These are phyloP conservation scores for Thalassoma bifasciatum DNA, from an alignment of 2,113 vertebrate species.

Conservation along the genomic window DNA sequence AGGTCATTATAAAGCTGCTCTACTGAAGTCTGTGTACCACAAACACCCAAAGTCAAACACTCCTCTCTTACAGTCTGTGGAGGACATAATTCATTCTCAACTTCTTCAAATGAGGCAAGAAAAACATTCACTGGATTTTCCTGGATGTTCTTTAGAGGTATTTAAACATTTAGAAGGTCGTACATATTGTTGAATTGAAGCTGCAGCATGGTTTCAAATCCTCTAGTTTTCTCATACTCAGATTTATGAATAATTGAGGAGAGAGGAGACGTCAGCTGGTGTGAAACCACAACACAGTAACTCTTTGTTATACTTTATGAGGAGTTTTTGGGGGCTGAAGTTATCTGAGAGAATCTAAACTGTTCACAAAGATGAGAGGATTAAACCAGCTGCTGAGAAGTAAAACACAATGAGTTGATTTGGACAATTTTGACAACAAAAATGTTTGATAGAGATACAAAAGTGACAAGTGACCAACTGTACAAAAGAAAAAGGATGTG, in stretches of 20 bases:
- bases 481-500: no score
- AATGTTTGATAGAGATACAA: no score
- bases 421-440: no score
- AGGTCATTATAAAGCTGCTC: not conserved
- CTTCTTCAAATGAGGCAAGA: not conserved
- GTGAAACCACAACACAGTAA: not conserved
- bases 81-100: not conserved
- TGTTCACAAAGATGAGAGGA: no score
- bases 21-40: not conserved
- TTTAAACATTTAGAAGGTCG: not conserved
- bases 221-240: not conserved
- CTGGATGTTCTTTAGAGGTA: not conserved
- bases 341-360: no score
- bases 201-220: not conserved
- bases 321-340: not conserved
- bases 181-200: not conserved
- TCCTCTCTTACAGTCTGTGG: not conserved
- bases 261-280: not conserved
- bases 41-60: conserved; percentile 1
- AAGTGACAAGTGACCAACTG: no score
- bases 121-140: not conserved
- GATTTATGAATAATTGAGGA: not conserved
- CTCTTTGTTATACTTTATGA: not conserved
- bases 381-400: no score
- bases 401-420: no score